Base-by-base conservation (phyloP, 2,888 invertebrate genomes). In the Diarsia rubi region DNA sequence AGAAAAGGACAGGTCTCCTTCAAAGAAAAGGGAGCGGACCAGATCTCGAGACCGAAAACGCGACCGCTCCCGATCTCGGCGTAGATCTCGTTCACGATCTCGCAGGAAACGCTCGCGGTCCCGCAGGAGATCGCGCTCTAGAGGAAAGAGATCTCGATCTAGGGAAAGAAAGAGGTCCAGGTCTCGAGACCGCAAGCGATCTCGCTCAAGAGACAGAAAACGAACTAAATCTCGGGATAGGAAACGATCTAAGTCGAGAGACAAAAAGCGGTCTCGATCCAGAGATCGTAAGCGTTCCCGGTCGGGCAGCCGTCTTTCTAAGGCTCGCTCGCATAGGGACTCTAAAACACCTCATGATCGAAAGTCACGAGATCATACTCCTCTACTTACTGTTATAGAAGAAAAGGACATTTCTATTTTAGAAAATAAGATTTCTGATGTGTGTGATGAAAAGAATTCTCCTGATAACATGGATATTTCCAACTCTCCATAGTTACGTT, bases 381-480 rank as follows among this genome's bases (percentile, higher is more conserved):
- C 95, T 14, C 91, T 84, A 74, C 89, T 95, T 19, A 89, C 93
- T 1, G 88, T 93, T 9, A 88, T 93, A 69, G 93, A 92, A 81
- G 93, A 94, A 82, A 94, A 93, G 75, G 87, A 91, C 31, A 83
- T 86, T 75, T 84, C 92, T 14, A 80, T 88, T 3, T 78, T 91
- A 44, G 93, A 92, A 68, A 89, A 86, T 66, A 94, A 93, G 85
- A 82, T 92, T 8, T 90, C 92, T 21, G 94, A 95, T 66, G 87
- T 94, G 68, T 91, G 89, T 57, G 97, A 97, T 77, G 97, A 97
- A 86, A 97, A 97, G 81, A 94, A 96, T 85, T 97, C 97, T 21
- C 96, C 97, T 2, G 98, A 98, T 92, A 98, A 98, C 91, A 98
- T 98, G 98, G 98, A 98, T 92, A 98, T 98, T 93, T 98, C 98